Conservation (phyloP, 2,113 vertebrate species). For the Tychaedon coryphoeus region DNA sequence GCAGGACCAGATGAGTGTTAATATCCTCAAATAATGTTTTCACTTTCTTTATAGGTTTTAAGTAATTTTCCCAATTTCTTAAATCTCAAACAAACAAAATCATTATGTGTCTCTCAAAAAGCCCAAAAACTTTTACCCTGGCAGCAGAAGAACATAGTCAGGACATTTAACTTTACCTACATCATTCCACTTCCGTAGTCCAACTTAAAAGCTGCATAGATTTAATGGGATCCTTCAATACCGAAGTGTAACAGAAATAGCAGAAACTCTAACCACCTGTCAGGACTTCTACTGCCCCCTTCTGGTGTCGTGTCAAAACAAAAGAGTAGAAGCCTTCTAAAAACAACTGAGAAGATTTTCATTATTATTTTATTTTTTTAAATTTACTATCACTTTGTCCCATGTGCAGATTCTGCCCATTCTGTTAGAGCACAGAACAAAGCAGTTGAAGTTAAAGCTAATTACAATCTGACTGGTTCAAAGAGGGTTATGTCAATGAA, state of each 20-base stretch:
- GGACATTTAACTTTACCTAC: neutral
- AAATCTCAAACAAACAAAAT: neutral
- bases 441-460: neutral
- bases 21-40: neutral
- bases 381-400: neutral
- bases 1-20: neutral
- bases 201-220: neutral
- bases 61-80: neutral
- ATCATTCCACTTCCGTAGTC: neutral
- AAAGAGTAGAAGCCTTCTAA: neutral
- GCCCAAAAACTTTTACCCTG: neutral
- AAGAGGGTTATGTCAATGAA: neutral
- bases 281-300: neutral
- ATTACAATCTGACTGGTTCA: neutral
- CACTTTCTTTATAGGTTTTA: neutral
- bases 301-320: neutral
- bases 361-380: neutral
- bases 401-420: neutral
- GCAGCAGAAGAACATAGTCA: neutral
- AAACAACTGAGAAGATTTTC: neutral
- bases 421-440: neutral
- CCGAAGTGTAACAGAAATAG: neutral
- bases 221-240: neutral
- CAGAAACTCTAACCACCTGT: neutral
- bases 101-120: neutral